Percentiles rank a stretch among this genome's conserved stretches.
These are phyloP conservation scores for Crioceris asparagi DNA, from an alignment of 2,888 invertebrate genomes.

Conservation along the genomic window DNA sequence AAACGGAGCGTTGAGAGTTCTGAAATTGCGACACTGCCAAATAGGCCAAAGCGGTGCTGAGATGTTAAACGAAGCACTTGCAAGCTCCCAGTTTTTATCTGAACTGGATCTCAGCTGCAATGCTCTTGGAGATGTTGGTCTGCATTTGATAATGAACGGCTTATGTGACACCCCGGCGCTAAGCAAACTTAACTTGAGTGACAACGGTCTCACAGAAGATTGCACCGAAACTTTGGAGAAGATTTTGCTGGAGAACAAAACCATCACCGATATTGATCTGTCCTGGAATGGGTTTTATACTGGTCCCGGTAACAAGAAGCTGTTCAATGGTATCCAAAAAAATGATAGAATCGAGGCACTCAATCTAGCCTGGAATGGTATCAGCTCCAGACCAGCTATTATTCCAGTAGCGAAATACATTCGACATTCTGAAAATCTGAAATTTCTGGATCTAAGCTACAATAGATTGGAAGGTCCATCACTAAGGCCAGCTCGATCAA, in stretches of 20 bases:
- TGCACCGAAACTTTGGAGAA: slow-evolving; percentile 33
- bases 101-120: slow-evolving; percentile 39
- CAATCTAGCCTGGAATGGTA: slow-evolving; percentile 42
- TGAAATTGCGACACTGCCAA: slow-evolving; percentile 38
- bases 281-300: slow-evolving; percentile 44
- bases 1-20: slow-evolving; percentile 30
- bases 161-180: slow-evolving; percentile 32
- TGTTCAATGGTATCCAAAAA: slow-evolving; percentile 32
- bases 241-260: slow-evolving; percentile 35
- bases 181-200: slow-evolving; percentile 38
- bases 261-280: slow-evolving; percentile 40
- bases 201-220: slow-evolving; percentile 41
- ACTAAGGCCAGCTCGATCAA: no score
- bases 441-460: slow-evolving; percentile 33
- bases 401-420: slow-evolving; percentile 26
- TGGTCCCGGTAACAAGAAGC: slow-evolving; percentile 32
- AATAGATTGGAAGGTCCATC: no score
- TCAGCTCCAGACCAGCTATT: slow-evolving; percentile 30
- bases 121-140: slow-evolving; percentile 38
- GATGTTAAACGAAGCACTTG: slow-evolving; percentile 32
- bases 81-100: slow-evolving; percentile 26
- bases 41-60: slow-evolving; percentile 37
- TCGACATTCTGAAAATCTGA: slow-evolving; percentile 22
- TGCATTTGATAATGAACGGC: slow-evolving; percentile 29
- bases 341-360: slow-evolving; percentile 31